Evolutionary conservation across 2,797 vertebrate genomes (phyloP), one percentile per base, ranked within the genome.

Genomic region (Anas georgica): DNA sequence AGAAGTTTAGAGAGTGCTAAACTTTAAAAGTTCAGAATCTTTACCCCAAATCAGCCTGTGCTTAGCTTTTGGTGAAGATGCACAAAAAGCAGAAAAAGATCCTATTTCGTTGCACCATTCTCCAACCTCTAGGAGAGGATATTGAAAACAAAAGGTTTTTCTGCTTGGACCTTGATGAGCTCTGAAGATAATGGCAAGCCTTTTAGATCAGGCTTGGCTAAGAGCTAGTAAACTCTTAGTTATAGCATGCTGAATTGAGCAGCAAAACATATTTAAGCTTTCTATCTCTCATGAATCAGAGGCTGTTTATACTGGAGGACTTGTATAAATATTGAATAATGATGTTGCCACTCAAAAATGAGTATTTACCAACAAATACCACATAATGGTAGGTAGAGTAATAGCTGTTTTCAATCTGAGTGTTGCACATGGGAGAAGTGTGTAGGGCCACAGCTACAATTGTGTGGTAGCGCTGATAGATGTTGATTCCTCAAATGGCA

Each of bases 401-500:
- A 63, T 59, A 76, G 83, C 33, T 20, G 8, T 90, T 90, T 95
- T 70, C 72, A 80, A 18, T 70, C 21, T 17, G 50, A 83, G 50
- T 77, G 86, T 70, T 85, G 41, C 45, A 25, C 52, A 46, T 50
- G 39, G 78, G 62, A 88, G 35, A 33, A 16, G 68, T 94, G 81
- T 56, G 48, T 80, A 72, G 73, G 83, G 55, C 80, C 81, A 23
- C 9, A 48, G 94, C 39, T 86, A 81, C 68, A 85, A 59, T 39
- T 59, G 76, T 78, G 72, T 88, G 56, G 52, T 84, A 88, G 68
- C 56, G 25, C 68, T 88, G 83, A 82, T n/a, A 74, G 76, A 91
- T 86, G 86, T 68, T 91, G 62, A 66, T 84, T 94, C 64, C 83
- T 90, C 82, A 85, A 84, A 90, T 80, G 88, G 58, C 88, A 94